phyloP scores from a whole-genome alignment of 2,797 vertebrate genomes.

The Xenentodon cancila region DNA sequence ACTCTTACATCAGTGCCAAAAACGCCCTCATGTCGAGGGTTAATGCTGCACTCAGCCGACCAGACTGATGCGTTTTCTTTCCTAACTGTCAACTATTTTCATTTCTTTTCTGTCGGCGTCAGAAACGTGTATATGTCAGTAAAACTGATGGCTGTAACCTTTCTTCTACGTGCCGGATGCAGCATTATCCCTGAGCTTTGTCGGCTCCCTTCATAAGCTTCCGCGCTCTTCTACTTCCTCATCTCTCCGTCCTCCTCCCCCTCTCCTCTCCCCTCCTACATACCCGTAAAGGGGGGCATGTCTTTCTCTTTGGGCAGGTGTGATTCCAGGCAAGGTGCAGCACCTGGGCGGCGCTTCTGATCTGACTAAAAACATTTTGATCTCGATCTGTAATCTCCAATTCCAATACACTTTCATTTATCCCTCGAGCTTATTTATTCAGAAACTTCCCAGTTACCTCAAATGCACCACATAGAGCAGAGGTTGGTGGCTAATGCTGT shows the following conservation, averaged over 20 bases:
- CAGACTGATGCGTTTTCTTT: conserved; percentile 11
- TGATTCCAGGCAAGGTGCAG: conserved; percentile 49
- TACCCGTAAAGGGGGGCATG: conserved; percentile 55
- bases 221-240: conserved; percentile 7
- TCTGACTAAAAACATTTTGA: conserved; percentile 13
- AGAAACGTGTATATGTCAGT: too few species aligned
- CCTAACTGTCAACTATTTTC: background rate
- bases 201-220: conserved; percentile 3
- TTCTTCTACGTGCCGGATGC: conserved; percentile 33
- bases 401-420: conserved; percentile 34
- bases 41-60: conserved; percentile 38
- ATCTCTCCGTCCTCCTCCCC: conserved; percentile 3
- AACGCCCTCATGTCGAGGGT: conserved; percentile 44
- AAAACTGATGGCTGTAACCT: too few species aligned
- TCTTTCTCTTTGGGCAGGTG: conserved; percentile 65
- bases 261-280: conserved; percentile 40
- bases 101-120: too few species aligned
- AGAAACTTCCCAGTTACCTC: conserved; percentile 70
- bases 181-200: conserved; percentile 37
- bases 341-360: conserved; percentile 49
- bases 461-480: conserved; percentile 48
- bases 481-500: conserved; percentile 49
- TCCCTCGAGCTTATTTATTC: conserved; percentile 28
- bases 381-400: conserved; percentile 4
- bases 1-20: conserved; percentile 47